These are phyloP conservation scores for Chrysoperla carnea DNA, from an alignment of 1,140 invertebrate genomes.

Conservation along the genomic window DNA sequence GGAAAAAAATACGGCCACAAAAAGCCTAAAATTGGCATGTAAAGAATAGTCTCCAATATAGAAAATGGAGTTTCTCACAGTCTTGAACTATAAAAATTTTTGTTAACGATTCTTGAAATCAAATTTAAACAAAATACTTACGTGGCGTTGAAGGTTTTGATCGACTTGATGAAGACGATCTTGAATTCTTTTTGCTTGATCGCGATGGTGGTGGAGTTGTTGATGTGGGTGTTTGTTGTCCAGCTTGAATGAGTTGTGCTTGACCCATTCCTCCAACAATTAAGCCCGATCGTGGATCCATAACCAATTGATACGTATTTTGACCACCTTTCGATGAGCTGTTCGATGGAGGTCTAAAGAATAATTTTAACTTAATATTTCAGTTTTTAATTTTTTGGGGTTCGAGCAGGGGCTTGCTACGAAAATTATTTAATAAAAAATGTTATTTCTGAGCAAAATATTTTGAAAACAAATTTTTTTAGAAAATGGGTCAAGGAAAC, in stretches of 20 bases:
- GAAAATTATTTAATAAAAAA: neutral
- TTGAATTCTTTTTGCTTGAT: no score
- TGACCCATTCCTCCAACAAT: conserved; percentile 26
- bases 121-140: neutral
- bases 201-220: conserved; percentile 3
- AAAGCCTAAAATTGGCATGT: no score
- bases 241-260: conserved; percentile 9
- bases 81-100: no score
- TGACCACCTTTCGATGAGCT: conserved; percentile 1
- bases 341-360: conserved; percentile 1
- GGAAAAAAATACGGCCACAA: no score
- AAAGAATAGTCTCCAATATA: no score
- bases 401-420: neutral
- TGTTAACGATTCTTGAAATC: no score
- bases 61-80: no score
- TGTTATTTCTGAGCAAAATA: neutral
- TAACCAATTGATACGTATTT: conserved; percentile 25
- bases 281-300: conserved; percentile 29
- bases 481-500: no score
- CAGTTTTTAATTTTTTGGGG: neutral
- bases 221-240: neutral
- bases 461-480: no score
- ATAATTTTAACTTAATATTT: no score
- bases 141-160: neutral
- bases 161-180: neutral